phyloP scores from a whole-genome alignment of 2,888 invertebrate genomes.

The Malacosoma neustria region DNA sequence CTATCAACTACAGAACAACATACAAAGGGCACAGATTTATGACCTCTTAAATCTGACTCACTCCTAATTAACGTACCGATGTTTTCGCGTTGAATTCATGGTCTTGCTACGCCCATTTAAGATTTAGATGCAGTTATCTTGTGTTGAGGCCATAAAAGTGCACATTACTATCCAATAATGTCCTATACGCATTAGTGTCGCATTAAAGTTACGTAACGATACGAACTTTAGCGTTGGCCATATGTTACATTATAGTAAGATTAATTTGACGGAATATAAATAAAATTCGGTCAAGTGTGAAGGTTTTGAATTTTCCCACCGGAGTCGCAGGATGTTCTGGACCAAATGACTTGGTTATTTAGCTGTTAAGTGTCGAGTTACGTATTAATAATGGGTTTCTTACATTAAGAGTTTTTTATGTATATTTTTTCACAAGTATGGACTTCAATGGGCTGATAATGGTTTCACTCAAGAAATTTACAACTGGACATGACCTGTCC shows the following conservation, averaged over 20 bases:
- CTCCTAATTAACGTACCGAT: conserved; percentile 26
- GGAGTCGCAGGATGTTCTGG: too few species aligned
- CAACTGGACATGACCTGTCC: too few species aligned
- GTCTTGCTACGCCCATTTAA: conserved; percentile 20
- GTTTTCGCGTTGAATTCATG: conserved; percentile 21
- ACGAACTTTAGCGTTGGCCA: conserved; percentile 21
- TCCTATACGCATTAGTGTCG: conserved; percentile 55
- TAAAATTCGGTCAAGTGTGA: background rate
- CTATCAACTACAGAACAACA: too few species aligned
- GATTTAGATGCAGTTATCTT: conserved; percentile 43
- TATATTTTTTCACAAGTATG: too few species aligned
- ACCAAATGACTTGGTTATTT: too few species aligned
- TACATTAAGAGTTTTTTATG: too few species aligned
- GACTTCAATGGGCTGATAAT: too few species aligned
- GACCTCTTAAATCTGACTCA: conserved; percentile 22
- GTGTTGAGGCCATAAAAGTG: conserved; percentile 49
- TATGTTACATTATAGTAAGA: conserved; percentile 11
- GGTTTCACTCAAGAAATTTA: too few species aligned
- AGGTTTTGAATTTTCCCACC: background rate
- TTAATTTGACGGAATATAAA: background rate
- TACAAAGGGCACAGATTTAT: conserved; percentile 17
- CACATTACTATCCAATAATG: conserved; percentile 60
- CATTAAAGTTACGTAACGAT: conserved; percentile 58
- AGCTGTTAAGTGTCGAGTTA: too few species aligned
- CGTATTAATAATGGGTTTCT: too few species aligned